Percentiles rank a stretch among this genome's conserved stretches.
These are phyloP conservation scores for Fistularia commersonii DNA, from an alignment of 2,797 vertebrate genomes.

Conservation along the genomic window DNA sequence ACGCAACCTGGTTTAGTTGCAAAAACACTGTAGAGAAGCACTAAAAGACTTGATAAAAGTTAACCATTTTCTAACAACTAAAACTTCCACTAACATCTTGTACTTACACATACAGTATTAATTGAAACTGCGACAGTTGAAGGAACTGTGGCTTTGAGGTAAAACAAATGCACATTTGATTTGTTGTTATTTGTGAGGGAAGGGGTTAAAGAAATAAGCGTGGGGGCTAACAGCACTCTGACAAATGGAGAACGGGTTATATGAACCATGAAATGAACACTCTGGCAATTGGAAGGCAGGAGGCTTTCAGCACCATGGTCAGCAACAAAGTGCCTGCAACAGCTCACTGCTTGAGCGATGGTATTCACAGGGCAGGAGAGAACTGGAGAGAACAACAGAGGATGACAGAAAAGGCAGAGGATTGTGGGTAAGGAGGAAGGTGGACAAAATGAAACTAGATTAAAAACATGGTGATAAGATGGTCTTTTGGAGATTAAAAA, in stretches of 20 bases:
- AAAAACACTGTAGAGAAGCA: constrained; percentile 22
- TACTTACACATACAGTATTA: constrained; percentile 35
- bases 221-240: constrained; percentile 77
- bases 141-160: constrained; percentile 44
- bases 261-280: constrained; percentile 88
- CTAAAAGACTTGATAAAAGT: constrained; percentile 15
- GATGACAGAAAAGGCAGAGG: constrained; percentile 31
- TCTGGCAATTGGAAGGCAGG: constrained; percentile 79
- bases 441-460: constrained; percentile 17
- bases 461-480: constrained; percentile 21
- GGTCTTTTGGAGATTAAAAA: constrained; percentile 14
- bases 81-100: constrained; percentile 23
- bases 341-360: constrained; percentile 80
- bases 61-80: background rate
- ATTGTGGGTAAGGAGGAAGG: constrained; percentile 17
- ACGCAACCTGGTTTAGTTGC: constrained; percentile 16
- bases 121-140: constrained; percentile 60
- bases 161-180: constrained; percentile 78
- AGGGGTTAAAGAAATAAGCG: constrained; percentile 83
- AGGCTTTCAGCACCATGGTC: constrained; percentile 81
- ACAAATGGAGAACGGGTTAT: constrained; percentile 82
- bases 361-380: constrained; percentile 74
- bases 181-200: constrained; percentile 80
- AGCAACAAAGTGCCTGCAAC: constrained; percentile 83
- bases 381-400: constrained; percentile 54